Conservation (phyloP, 2,888 invertebrate genomes). For the Gastracanthus pulcherrimus region DNA sequence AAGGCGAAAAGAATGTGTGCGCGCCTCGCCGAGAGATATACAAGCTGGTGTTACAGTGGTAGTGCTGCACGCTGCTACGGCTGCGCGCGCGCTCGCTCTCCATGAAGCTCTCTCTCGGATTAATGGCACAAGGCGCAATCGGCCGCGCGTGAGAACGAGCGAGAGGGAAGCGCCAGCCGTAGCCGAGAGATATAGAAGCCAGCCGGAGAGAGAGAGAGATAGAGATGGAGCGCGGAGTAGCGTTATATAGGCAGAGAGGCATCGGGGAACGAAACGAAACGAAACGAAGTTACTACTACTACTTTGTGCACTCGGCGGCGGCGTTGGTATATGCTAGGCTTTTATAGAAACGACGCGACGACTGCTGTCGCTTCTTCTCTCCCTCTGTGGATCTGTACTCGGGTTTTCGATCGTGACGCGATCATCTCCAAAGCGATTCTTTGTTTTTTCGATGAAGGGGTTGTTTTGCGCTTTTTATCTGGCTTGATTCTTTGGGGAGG, state of each 20-base stretch:
- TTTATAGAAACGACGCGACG: no score
- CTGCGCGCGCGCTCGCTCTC: neutral
- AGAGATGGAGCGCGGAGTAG: neutral
- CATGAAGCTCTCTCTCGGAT: neutral
- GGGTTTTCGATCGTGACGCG: no score
- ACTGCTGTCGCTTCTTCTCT: no score
- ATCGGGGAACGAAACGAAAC: neutral
- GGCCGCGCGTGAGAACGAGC: constrained; percentile 11
- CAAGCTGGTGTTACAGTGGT: no score
- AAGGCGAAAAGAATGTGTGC: constrained; percentile 3
- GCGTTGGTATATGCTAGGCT: no score
- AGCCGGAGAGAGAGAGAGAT: neutral
- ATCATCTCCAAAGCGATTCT: no score
- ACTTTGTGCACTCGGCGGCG: no score
- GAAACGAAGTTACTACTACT: neutral
- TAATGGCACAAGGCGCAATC: constrained; percentile 6
- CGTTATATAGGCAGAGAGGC: neutral
- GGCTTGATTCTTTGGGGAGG: no score
- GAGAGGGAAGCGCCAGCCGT: neutral
- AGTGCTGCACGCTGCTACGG: no score
- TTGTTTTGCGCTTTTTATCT: no score
- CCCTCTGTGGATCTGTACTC: no score
- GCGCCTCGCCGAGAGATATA: no score
- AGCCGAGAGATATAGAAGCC: neutral
- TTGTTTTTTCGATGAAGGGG: neutral